Conservation (phyloP, 2,888 invertebrate species). For the Cordilura impudica region DNA sequence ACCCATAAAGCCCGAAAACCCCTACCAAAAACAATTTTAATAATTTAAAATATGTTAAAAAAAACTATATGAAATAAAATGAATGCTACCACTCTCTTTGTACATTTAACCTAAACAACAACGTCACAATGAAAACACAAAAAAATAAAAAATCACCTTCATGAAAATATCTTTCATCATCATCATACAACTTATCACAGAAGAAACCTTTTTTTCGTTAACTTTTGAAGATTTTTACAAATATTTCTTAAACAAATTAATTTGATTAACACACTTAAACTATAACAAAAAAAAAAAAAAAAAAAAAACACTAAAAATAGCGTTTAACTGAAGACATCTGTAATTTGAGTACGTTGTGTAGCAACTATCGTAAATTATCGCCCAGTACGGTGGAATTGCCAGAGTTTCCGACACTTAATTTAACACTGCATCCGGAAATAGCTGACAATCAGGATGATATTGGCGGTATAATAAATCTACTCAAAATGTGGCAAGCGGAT, state of each 20-base stretch:
- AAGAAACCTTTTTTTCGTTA: slow-evolving; percentile 37
- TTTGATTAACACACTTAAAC: slow-evolving; percentile 20
- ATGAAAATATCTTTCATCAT: neutral
- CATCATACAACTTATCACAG: neutral
- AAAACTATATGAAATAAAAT: neutral
- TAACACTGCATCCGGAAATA: slow-evolving; percentile 60
- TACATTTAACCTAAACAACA: slow-evolving; percentile 6
- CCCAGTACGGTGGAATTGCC: slow-evolving; percentile 72
- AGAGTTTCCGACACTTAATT: slow-evolving; percentile 65
- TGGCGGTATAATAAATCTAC: slow-evolving; percentile 70
- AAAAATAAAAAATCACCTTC: neutral
- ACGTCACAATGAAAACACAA: neutral
- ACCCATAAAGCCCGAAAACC: neutral
- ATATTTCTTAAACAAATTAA: slow-evolving; percentile 26
- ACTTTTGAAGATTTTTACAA: slow-evolving; percentile 11
- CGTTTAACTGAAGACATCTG: slow-evolving; percentile 81
- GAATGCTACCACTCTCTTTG: neutral
- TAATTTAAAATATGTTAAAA: slow-evolving; percentile 7
- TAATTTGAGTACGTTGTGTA: slow-evolving; percentile 80
- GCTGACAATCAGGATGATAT: slow-evolving; percentile 64
- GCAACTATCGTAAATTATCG: slow-evolving; percentile 74
- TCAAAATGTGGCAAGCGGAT: slow-evolving; percentile 73
- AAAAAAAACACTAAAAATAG: slow-evolving; percentile 72
- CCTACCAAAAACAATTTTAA: neutral
- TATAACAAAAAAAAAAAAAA: slow-evolving; percentile 36